These are phyloP conservation scores for Peribatodes rhomboidaria DNA, from an alignment of 2,888 invertebrate species.

Conservation along the genomic window DNA sequence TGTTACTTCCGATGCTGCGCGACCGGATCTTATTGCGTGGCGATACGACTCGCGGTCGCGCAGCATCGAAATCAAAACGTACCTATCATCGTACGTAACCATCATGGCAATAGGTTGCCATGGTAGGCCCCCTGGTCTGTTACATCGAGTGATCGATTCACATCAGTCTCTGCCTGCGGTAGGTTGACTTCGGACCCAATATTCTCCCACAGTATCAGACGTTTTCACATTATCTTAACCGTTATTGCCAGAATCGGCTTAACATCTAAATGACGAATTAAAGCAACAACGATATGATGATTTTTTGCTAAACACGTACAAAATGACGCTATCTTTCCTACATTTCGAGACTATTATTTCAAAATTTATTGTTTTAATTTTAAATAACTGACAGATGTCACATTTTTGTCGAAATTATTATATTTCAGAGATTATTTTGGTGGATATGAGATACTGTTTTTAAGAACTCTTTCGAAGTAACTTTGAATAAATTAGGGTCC, in stretches of 20 bases:
- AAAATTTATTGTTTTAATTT: conserved; percentile 27
- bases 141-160: too few species aligned
- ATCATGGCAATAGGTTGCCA: too few species aligned
- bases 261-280: conserved; percentile 34
- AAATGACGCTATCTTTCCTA: conserved; percentile 12
- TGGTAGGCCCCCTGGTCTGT: too few species aligned
- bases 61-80: too few species aligned
- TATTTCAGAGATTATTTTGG: neutral
- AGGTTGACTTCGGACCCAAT: neutral
- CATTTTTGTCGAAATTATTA: conserved; percentile 28
- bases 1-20: too few species aligned
- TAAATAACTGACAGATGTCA: conserved; percentile 18
- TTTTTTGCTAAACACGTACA: conserved; percentile 10
- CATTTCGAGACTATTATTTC: conserved; percentile 15
- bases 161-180: conserved; percentile 8
- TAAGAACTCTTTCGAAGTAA: neutral
- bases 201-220: conserved; percentile 2
- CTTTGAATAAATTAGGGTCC: neutral
- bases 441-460: neutral
- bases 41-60: too few species aligned
- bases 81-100: too few species aligned
- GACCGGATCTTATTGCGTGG: too few species aligned
- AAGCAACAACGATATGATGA: conserved; percentile 22
- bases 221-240: conserved; percentile 1
- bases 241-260: conserved; percentile 20